These are phyloP conservation scores for Masticophis lateralis DNA, from an alignment of 2,797 vertebrate species.

Conservation along the genomic window DNA sequence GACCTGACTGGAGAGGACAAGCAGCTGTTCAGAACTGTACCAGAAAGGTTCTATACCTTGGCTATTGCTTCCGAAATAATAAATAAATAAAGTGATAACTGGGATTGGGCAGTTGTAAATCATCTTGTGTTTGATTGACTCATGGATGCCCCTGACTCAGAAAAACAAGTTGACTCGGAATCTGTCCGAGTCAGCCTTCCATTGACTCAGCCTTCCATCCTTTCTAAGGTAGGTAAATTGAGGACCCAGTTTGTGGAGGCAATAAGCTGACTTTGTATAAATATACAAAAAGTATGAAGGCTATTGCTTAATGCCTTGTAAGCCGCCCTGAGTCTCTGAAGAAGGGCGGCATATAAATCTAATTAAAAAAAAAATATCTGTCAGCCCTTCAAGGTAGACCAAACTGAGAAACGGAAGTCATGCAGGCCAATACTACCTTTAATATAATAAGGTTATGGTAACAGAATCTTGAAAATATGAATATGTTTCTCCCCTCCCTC, in stretches of 20 bases:
- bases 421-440: not conserved
- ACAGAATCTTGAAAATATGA: not conserved
- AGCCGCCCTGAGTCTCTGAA: too few species aligned
- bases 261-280: too few species aligned
- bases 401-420: not conserved
- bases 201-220: too few species aligned
- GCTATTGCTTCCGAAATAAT: accelerated
- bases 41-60: accelerated
- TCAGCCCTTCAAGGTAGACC: not conserved
- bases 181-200: not conserved
- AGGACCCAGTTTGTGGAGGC: too few species aligned
- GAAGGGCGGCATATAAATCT: too few species aligned
- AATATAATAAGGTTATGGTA: not conserved
- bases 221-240: too few species aligned
- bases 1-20: accelerated
- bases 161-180: not conserved
- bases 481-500: not conserved
- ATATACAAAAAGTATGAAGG: too few species aligned
- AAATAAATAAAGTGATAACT: not conserved
- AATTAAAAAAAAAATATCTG: not conserved
- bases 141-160: not conserved
- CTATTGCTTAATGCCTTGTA: too few species aligned
- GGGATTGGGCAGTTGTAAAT: not conserved
- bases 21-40: accelerated
- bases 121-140: not conserved